Conservation (phyloP, 2,888 invertebrate species). For the Drosophila neutralis region DNA sequence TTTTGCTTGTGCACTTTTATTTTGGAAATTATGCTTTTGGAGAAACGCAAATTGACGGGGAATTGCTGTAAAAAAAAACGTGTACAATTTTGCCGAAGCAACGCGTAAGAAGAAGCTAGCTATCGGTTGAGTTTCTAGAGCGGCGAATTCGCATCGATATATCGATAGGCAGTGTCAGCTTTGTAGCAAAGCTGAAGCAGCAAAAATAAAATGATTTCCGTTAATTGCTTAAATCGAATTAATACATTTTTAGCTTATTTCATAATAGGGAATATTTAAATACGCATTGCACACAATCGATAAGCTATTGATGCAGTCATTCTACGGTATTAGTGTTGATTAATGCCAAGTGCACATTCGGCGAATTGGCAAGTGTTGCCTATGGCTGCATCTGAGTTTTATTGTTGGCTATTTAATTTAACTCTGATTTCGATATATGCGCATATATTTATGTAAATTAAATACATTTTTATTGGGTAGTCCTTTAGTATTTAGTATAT, state of each 20-base stretch:
- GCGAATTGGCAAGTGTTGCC: conserved; percentile 64
- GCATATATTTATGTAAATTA: background rate
- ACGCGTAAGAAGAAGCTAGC: conserved; percentile 61
- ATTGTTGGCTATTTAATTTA: background rate
- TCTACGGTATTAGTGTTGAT: conserved; percentile 28
- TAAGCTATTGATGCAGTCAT: background rate
- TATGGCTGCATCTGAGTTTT: conserved; percentile 12
- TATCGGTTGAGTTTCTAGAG: conserved; percentile 8
- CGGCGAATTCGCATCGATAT: conserved; percentile 40
- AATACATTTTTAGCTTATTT: background rate
- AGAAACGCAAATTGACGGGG: conserved; percentile 23
- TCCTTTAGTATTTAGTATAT: background rate
- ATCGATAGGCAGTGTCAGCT: conserved; percentile 18
- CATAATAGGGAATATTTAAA: background rate
- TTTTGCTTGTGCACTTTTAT: conserved; percentile 75
- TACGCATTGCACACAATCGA: background rate
- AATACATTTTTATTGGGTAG: background rate
- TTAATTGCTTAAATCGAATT: background rate
- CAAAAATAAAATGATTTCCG: background rate
- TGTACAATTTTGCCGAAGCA: conserved; percentile 72
- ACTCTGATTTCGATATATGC: background rate
- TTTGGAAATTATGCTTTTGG: conserved; percentile 9
- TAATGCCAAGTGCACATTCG: conserved; percentile 5
- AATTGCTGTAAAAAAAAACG: conserved; percentile 71
- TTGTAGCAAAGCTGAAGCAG: background rate